Evolutionary conservation across 2,888 invertebrate species (phyloP), one percentile per base, ranked within the genome.

Genomic region (Neoscelio sp.): DNA sequence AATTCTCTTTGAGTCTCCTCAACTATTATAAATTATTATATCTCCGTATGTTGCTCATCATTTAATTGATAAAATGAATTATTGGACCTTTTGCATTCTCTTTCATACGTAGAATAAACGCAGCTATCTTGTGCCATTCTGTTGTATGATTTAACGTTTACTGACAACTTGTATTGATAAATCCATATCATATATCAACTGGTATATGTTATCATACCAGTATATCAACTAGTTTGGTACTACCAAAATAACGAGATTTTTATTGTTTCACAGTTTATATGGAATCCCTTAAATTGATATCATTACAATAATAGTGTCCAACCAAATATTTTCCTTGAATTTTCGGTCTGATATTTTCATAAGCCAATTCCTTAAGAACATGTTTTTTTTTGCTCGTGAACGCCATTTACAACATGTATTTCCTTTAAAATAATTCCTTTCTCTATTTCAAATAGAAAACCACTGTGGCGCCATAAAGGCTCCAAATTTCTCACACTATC

Each of bases 401-500:
- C 30, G 0, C 52, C 52, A 3, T 50, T 65, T 13, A 40, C 64
- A 23, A 50, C 35, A 38, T 64, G 50, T 12, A 50, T 26, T 15
- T 17, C 20, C 8, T 64, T 65, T 2, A 52, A 6, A 23, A 67
- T 17, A 13, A 46, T n/a, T 8, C 23, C 17, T 28, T 62, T 71
- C 2, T 35, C 50, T 20, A 38, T 20, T 28, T 78, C 67, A 23
- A 67, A 77, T 13, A 8, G 10, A 33, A 78, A 78, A 2, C 58
- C 50, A 38, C 42, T 73, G 42, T 78, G 65, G n/a, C 1, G 0
- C 46, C 20, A 62, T 4, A 62, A 12, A 12, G 77, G 77, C 12
- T 60, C 71, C 58, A 30, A 67, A 35, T 73, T 56, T 28, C 15
- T 18, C 8, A 78, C 73, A 54, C 52, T 60, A 20, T 60, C 6